Conservation (phyloP, 2,888 invertebrate species). For the Andrena flavipes region DNA sequence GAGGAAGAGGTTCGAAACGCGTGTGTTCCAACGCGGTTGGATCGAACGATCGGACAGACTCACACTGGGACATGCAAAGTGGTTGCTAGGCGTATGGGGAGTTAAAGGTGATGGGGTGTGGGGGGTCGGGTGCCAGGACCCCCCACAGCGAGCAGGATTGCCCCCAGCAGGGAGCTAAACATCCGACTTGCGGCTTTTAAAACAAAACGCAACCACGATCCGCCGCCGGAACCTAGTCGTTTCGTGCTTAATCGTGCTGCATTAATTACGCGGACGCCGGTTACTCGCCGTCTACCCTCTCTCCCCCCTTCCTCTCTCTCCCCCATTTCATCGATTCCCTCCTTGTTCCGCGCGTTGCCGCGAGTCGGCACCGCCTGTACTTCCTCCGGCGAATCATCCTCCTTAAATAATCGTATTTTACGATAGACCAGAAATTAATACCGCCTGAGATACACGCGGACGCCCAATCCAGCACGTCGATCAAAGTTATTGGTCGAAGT, state of each 20-base stretch:
- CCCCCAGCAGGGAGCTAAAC: constrained; percentile 84
- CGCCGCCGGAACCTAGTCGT: constrained; percentile 80
- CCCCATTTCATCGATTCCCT: constrained; percentile 32
- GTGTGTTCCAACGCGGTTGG: constrained; percentile 49
- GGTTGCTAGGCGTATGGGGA: constrained; percentile 56
- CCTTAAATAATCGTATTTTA: constrained; percentile 41
- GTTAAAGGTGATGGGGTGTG: constrained; percentile 63
- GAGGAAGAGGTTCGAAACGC: constrained; percentile 31
- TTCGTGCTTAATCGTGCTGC: constrained; percentile 82
- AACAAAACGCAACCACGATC: constrained; percentile 81
- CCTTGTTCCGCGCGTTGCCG: constrained; percentile 7
- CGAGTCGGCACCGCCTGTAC: background rate
- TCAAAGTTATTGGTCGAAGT: background rate
- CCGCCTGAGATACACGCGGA: constrained; percentile 18
- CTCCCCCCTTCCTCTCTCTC: constrained; percentile 34
- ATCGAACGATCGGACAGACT: constrained; percentile 49
- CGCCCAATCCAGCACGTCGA: constrained; percentile 4
- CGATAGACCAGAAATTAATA: constrained; percentile 47
- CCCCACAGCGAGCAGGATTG: constrained; percentile 82
- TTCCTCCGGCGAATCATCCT: constrained; percentile 35
- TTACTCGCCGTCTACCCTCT: background rate
- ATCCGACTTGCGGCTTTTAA: constrained; percentile 78
- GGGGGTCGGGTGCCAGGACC: constrained; percentile 76
- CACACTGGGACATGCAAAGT: constrained; percentile 52
- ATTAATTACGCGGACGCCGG: constrained; percentile 83